Conservation (phyloP, 2,888 invertebrate genomes). For the Leptinotarsa tumamoca region DNA sequence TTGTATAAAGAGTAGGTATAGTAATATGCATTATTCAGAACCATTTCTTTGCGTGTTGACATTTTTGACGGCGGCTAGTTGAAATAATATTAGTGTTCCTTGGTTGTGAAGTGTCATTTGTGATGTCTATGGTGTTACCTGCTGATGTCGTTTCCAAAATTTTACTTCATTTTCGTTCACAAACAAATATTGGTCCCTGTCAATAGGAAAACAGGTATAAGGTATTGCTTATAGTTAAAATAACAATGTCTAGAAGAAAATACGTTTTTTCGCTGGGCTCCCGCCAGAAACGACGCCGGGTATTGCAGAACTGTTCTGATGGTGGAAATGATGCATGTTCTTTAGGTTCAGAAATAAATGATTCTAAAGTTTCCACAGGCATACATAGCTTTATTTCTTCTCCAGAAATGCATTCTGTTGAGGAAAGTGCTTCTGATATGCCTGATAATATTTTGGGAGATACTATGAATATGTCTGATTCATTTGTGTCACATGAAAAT, state of each 20-base stretch:
- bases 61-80: too few species aligned
- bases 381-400: not conserved
- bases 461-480: too few species aligned
- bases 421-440: not conserved
- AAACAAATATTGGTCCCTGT: not conserved
- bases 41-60: too few species aligned
- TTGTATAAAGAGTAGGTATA: too few species aligned
- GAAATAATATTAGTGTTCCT: too few species aligned
- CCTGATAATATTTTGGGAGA: not conserved
- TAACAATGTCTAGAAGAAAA: not conserved
- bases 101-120: too few species aligned
- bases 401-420: not conserved
- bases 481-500: too few species aligned
- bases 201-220: not conserved
- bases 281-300: not conserved
- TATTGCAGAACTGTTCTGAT: not conserved
- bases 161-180: too few species aligned
- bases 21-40: too few species aligned
- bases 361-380: not conserved
- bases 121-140: too few species aligned
- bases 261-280: not conserved
- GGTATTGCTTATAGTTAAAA: not conserved
- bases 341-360: not conserved
- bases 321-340: not conserved
- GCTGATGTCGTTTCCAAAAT: too few species aligned